phyloP scores from a whole-genome alignment of 2,888 invertebrate genomes.

The Parnassius orleans region DNA sequence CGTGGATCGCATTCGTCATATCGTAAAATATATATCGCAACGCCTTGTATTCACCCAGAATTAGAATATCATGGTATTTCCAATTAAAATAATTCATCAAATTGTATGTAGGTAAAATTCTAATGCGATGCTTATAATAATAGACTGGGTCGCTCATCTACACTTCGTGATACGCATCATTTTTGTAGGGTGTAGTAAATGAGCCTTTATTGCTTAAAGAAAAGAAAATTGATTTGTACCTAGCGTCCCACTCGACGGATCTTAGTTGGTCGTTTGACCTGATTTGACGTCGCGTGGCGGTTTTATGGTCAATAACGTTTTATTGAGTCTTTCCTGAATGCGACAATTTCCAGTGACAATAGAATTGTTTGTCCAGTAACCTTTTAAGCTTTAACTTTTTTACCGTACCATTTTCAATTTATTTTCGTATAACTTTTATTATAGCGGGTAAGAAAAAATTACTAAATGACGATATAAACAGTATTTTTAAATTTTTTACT shows the following conservation, averaged over 20 bases:
- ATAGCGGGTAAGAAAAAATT: slow-evolving; percentile 6
- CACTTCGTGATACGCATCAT: neutral
- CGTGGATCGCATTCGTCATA: too few species aligned
- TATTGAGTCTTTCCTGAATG: slow-evolving; percentile 42
- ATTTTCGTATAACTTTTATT: slow-evolving; percentile 27
- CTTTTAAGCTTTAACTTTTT: slow-evolving; percentile 32
- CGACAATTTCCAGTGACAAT: slow-evolving; percentile 29
- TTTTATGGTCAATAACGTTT: slow-evolving; percentile 53
- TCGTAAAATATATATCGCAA: too few species aligned
- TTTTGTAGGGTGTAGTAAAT: slow-evolving; percentile 8
- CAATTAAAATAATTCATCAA: too few species aligned
- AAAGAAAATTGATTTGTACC: slow-evolving; percentile 34
- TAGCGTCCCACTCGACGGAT: slow-evolving; percentile 37
- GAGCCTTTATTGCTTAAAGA: slow-evolving; percentile 24
- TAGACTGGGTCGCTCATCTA: too few species aligned
- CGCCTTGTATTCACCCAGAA: too few species aligned
- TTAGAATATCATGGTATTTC: too few species aligned
- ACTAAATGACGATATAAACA: slow-evolving; percentile 13
- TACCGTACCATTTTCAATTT: slow-evolving; percentile 30
- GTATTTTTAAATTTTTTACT: too few species aligned
- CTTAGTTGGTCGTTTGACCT: slow-evolving; percentile 39
- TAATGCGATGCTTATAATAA: too few species aligned
- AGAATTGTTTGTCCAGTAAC: slow-evolving; percentile 27
- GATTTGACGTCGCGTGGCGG: slow-evolving; percentile 47
- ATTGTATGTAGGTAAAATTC: too few species aligned